phyloP scores from a whole-genome alignment of 2,113 vertebrate species.

The Corythornis madagascariensis region DNA sequence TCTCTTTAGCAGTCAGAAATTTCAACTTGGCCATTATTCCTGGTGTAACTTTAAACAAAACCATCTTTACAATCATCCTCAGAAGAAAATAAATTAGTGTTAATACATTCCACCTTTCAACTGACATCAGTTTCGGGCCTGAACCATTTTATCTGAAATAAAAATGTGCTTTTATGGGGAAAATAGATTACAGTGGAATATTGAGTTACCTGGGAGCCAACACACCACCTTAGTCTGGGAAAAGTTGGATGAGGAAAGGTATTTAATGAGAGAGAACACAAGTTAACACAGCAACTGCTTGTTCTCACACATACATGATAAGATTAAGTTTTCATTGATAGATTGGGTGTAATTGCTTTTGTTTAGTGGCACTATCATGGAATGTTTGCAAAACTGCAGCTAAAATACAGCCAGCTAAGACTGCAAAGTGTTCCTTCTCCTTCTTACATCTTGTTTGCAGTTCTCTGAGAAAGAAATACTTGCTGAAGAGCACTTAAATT shows the following conservation, averaged over 20 bases:
- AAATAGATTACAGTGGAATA: conserved; percentile 59
- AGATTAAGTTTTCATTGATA: conserved; percentile 23
- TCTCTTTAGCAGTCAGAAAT: conserved; percentile 33
- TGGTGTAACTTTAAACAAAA: conserved; percentile 64
- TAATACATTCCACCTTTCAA: conserved; percentile 59
- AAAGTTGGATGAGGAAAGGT: conserved; percentile 23
- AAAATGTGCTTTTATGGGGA: conserved; percentile 57
- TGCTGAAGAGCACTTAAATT: neutral
- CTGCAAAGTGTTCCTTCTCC: neutral
- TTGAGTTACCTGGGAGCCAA: conserved; percentile 66
- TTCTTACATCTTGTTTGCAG: neutral
- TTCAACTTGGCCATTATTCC: conserved; percentile 29
- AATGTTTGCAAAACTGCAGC: neutral
- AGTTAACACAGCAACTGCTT: conserved; percentile 21
- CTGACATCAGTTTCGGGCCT: conserved; percentile 57
- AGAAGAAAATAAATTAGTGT: conserved; percentile 36
- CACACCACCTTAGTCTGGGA: conserved; percentile 22
- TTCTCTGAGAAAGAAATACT: neutral
- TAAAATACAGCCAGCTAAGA: neutral
- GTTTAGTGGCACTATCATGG: neutral
- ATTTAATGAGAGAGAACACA: conserved; percentile 6
- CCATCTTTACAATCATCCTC: conserved; percentile 62
- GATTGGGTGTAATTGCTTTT: neutral
- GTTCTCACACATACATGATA: neutral
- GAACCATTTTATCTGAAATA: conserved; percentile 46